phyloP scores from a whole-genome alignment of 1,140 invertebrate species.

The Aphidius ervi region DNA sequence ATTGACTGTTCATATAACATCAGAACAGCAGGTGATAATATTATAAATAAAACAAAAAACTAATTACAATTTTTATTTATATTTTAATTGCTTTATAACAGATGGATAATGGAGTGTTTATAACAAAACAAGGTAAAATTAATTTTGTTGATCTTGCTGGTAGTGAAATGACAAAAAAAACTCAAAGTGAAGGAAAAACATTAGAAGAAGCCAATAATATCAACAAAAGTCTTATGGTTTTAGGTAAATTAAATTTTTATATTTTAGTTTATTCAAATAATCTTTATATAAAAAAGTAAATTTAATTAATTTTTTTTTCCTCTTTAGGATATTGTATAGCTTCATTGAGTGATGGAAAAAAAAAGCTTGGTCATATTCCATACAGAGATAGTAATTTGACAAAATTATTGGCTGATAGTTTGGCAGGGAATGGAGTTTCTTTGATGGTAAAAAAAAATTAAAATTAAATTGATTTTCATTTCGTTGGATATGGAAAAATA shows the following conservation, averaged over 20 bases:
- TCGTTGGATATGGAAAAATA: no score
- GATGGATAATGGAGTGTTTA: conserved; percentile 74
- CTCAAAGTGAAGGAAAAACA: conserved; percentile 85
- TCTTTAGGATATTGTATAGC: conserved; percentile 85
- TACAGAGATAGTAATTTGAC: conserved; percentile 92
- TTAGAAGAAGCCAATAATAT: conserved; percentile 93
- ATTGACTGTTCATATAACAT: conserved; percentile 80
- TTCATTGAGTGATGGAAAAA: conserved; percentile 79
- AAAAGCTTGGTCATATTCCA: conserved; percentile 80
- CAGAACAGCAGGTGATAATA: conserved; percentile 64
- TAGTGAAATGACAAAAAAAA: conserved; percentile 91
- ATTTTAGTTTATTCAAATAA: background rate
- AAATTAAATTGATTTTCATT: no score
- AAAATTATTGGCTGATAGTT: conserved; percentile 85
- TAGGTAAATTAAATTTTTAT: conserved; percentile 58
- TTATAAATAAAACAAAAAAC: no score
- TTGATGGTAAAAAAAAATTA: conserved; percentile 67
- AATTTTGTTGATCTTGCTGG: conserved; percentile 94
- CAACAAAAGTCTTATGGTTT: conserved; percentile 92
- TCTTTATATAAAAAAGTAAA: background rate
- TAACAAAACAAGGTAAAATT: conserved; percentile 84
- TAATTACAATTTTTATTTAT: background rate
- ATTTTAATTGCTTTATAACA: conserved; percentile 20
- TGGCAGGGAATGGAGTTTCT: conserved; percentile 92
- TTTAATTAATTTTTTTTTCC: conserved; percentile 19